phyloP scores from a whole-genome alignment of 2,888 invertebrate genomes.

The Siphonodentalium dalli region DNA sequence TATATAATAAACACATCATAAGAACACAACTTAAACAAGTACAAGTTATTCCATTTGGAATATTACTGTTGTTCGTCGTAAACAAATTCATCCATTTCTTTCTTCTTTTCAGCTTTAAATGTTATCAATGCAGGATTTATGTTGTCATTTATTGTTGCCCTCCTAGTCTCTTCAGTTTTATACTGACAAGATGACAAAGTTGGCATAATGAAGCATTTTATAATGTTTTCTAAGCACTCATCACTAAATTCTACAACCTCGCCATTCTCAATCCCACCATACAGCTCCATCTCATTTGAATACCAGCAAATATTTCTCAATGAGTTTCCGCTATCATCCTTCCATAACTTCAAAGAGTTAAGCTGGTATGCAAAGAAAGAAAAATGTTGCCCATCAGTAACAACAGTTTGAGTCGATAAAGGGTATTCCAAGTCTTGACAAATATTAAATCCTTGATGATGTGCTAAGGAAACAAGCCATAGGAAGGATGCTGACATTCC shows the following conservation, averaged over 20 bases:
- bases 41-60: no score
- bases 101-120: no score
- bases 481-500: constrained; percentile 82
- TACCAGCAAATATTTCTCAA: constrained; percentile 83
- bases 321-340: constrained; percentile 70
- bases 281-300: constrained; percentile 76
- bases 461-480: constrained; percentile 70
- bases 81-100: no score
- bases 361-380: constrained; percentile 90
- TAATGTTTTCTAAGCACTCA: constrained; percentile 75
- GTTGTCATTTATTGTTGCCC: no score
- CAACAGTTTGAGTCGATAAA: constrained; percentile 83
- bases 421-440: constrained; percentile 92
- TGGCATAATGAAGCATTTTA: constrained; percentile 85
- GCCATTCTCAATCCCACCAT: constrained; percentile 73
- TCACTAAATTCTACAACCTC: constrained; percentile 76
- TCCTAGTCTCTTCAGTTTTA: no score
- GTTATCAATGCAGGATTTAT: no score
- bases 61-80: no score
- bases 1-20: no score
- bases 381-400: constrained; percentile 88
- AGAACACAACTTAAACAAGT: no score
- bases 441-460: constrained; percentile 78
- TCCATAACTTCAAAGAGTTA: constrained; percentile 77
- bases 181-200: no score